A percentile compares a stretch with the other conserved stretches of the same genome.
These are phyloP conservation scores for Hylaeus volcanicus DNA, from an alignment of 1,140 invertebrate species.

Conservation along the genomic window DNA sequence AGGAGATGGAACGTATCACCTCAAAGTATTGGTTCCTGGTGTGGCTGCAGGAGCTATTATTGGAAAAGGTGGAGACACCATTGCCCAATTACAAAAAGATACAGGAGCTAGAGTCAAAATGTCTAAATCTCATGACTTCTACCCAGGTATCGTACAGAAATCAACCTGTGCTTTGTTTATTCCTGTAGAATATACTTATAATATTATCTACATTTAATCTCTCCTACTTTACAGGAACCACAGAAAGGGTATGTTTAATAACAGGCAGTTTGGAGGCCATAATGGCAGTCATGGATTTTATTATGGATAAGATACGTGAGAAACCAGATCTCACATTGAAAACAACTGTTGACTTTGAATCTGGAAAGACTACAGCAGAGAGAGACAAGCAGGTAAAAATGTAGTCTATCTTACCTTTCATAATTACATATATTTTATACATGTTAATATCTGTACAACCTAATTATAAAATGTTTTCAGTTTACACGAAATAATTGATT, in stretches of 20 bases:
- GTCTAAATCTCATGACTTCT: constrained; percentile 99
- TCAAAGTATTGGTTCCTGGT: constrained; percentile 97
- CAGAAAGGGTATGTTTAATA: constrained; percentile 97
- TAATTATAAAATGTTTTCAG: not conserved
- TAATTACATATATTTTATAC: no score
- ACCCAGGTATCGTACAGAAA: constrained; percentile 88
- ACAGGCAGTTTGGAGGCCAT: constrained; percentile 96
- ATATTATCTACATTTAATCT: not conserved
- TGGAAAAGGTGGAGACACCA: constrained; percentile 98
- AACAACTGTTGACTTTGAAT: constrained; percentile 85
- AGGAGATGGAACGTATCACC: constrained; percentile 91
- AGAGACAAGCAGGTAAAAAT: constrained; percentile 87
- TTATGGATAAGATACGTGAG: constrained; percentile 98
- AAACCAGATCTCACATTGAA: constrained; percentile 95
- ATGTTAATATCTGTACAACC: not conserved
- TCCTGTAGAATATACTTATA: not conserved
- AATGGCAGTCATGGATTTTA: constrained; percentile 96
- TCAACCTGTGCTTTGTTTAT: not conserved
- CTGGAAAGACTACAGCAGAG: constrained; percentile 87
- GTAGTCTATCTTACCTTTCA: not conserved
- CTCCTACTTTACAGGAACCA: constrained; percentile 88
- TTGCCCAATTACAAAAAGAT: constrained; percentile 97
- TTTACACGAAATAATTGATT: not conserved
- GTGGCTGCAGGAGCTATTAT: constrained; percentile 98
- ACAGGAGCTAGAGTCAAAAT: constrained; percentile 97